Base-by-base conservation (phyloP, 2,888 invertebrate species). In the Drosophila neotestacea region DNA sequence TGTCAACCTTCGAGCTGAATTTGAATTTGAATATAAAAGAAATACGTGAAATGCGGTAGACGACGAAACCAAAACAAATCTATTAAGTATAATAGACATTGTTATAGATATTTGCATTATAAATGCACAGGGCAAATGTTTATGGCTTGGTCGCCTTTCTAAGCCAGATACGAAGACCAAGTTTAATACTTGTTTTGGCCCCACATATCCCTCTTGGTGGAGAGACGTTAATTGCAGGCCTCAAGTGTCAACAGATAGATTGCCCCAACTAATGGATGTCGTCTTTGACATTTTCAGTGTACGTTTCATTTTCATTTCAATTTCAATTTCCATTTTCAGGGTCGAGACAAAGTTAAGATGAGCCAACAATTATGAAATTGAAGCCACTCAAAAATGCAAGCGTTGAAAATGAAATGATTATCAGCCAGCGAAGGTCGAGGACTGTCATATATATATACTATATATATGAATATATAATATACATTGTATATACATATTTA, bases 21-120 rank as follows among this genome's bases (percentile, higher is more conserved):
- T 44, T 63, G 36, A 22, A 22, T 22, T 22, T 22, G 22, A 82
- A 85, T 81, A 79, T 79, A 79, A 81, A 79, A 59, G 73, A 54
- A 61, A 70, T 47, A 63, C 70, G 65, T 81, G 82, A 82, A 79
- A 76, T 85, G 82, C 76, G 85, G 75, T 67, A 79, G 70, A 83
- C 54, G 28, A 51, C n/a, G 44, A 38, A 63, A 42, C 27, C 52
- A 69, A 51, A 39, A 51, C 51, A 64, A 64, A 56, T 64, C 55
- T 51, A 70, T 60, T 64, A 58, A 30, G 42, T 22, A 72, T 63
- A 65, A 60, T 71, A 54, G 59, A 74, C 66, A 63, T 77, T 71
- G 73, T 67, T 73, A 65, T 75, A 55, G 27, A 61, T 58, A 78
- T 81, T 79, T 73, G 85, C 79, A 85, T 81, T 81, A 69, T 73